Evolutionary conservation across 2,888 invertebrate genomes (phyloP).

Genomic region (Napeogenes inachia): DNA sequence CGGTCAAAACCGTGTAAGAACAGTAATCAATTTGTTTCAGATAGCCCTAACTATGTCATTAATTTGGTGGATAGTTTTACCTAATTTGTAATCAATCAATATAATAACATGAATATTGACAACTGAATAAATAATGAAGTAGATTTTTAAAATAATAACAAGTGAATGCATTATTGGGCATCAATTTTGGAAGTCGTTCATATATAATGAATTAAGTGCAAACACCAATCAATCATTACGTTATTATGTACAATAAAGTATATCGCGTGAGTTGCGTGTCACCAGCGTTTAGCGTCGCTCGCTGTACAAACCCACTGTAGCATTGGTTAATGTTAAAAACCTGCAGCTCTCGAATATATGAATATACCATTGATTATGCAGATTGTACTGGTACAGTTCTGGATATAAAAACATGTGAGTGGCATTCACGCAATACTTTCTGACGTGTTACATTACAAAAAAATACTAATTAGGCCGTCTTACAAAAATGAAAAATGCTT

Average conservation of each 20-base stretch:
- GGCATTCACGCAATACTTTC: constrained; percentile 34
- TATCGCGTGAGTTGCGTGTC: constrained; percentile 56
- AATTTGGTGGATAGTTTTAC: too few species aligned
- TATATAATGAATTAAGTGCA: constrained; percentile 58
- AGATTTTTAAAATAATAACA: constrained; percentile 6
- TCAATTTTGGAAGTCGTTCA: constrained; percentile 34
- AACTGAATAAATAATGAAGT: constrained; percentile 2
- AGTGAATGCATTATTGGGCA: constrained; percentile 21
- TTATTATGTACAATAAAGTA: constrained; percentile 54
- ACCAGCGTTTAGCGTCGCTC: constrained; percentile 47
- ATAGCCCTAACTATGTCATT: too few species aligned
- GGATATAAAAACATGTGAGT: constrained; percentile 31
- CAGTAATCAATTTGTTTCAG: too few species aligned
- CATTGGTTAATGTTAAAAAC: constrained; percentile 25
- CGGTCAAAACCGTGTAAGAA: too few species aligned
- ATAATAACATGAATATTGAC: too few species aligned
- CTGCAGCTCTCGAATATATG: constrained; percentile 28
- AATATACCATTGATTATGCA: constrained; percentile 29
- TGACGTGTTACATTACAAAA: constrained; percentile 30
- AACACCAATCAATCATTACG: constrained; percentile 64
- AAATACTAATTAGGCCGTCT: constrained; percentile 26
- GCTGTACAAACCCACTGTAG: constrained; percentile 10
- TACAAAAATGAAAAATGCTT: constrained; percentile 14
- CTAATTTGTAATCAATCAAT: too few species aligned
- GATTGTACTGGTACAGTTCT: constrained; percentile 24